phyloP scores from a whole-genome alignment of 2,797 vertebrate species.

The Pampus argenteus region DNA sequence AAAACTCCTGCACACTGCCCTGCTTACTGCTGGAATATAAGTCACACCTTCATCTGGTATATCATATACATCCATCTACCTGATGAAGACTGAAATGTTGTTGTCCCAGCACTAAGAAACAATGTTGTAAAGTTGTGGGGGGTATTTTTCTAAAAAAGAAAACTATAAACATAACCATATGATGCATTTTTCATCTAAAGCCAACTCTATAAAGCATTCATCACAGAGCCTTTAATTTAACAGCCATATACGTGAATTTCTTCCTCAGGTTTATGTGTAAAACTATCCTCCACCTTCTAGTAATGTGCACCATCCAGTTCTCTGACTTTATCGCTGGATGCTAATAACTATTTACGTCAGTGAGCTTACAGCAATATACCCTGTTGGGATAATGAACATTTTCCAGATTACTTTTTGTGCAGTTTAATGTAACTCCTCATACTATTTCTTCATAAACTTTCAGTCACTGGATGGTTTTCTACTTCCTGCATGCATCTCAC shows the following conservation, averaged over 20 bases:
- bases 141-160: neutral
- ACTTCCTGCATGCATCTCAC: neutral
- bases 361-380: neutral
- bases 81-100: no score
- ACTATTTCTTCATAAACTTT: neutral
- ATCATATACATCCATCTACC: no score
- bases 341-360: no score
- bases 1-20: no score
- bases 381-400: neutral
- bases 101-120: no score
- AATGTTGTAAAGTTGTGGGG: neutral
- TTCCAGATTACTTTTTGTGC: neutral
- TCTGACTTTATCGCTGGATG: no score
- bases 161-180: neutral
- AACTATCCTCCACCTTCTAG: no score
- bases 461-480: neutral
- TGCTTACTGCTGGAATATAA: no score
- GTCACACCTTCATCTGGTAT: no score
- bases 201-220: neutral
- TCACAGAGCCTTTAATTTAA: neutral
- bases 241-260: neutral
- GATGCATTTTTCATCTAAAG: neutral
- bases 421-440: neutral
- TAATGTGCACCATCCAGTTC: no score
- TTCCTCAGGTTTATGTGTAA: neutral